Base-by-base conservation (phyloP, 2,113 vertebrate genomes). In the Sigmodon hispidus region DNA sequence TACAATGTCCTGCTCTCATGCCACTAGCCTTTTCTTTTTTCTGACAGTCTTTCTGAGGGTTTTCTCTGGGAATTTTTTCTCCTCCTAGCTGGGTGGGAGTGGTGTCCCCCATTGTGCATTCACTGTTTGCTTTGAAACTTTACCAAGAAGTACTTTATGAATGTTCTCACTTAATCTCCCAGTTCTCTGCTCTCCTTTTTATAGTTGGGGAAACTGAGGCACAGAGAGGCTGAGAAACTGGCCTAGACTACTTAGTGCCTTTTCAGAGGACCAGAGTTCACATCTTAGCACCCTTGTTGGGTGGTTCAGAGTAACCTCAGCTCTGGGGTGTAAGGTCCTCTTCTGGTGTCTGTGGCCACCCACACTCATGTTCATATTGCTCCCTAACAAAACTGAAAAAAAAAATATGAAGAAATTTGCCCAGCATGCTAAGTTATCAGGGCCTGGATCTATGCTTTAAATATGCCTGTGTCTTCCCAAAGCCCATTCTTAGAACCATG, bases 81-180 rank as follows among this genome's bases (percentile, higher is more conserved):
- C 40, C 2, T 73, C 91, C 26, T 90, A 87, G 55, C 89, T 63
- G 50, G 87, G 77, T 67, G 77, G 50, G 69, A 87, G 9, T 79
- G 34, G 50, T 91, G 72, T 31, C 75, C 88, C 89, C 92, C 29
- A 80, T 70, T 76, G 26, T 59, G 89, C 52, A 65, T 55, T 81
- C 43, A 65, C 63, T 79, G 48, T 69, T 90, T 36, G 31, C 63
- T 92, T 55, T 92, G 90, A 94, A 73, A 77, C 69, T 80, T 80
- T 69, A 29, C 7, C 65, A 50, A 92, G 67, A 89, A 83, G 48
- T 69, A 40, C 70, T 92, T 96, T 88, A 75, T 7, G 40, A 50
- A 77, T 61, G 90, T 70, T 93, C 75, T 95, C n/a, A 75, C 55
- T 96, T 94, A 93, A 81, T 86, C 36, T 92, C 77, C 90, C 21